These are phyloP conservation scores for Argya squamiceps DNA, from an alignment of 2,797 vertebrate species.

Conservation along the genomic window DNA sequence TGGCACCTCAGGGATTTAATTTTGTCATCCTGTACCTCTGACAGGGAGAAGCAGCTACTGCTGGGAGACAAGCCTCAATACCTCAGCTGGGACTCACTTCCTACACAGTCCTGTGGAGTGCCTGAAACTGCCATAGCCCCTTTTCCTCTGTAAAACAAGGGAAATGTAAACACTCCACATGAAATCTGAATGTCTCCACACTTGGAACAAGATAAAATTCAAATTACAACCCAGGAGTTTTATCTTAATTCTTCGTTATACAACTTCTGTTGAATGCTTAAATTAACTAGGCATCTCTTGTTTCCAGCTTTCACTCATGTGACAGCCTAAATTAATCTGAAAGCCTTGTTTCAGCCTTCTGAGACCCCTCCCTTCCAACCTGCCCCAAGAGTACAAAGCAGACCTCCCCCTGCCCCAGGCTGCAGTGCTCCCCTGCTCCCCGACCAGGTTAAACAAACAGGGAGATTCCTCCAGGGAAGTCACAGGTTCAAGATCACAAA, in stretches of 20 bases:
- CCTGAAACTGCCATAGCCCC: background rate
- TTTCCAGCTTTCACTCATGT: background rate
- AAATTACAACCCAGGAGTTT: background rate
- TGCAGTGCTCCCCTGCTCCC: background rate
- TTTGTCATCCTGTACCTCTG: background rate
- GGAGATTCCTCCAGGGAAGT: constrained; percentile 50
- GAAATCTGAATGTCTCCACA: background rate
- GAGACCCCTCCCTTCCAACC: background rate
- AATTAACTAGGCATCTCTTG: background rate
- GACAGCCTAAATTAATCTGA: background rate
- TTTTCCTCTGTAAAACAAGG: background rate
- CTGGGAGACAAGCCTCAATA: background rate
- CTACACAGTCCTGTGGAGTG: background rate
- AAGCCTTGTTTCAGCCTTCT: background rate
- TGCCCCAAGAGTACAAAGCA: constrained; percentile 11
- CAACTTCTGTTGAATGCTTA: background rate
- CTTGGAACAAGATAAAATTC: background rate
- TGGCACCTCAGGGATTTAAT: background rate
- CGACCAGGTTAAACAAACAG: constrained; percentile 47
- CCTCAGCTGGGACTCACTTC: background rate
- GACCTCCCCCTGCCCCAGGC: background rate
- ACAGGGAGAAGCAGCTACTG: background rate
- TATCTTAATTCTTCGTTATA: background rate
- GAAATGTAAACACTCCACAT: background rate
- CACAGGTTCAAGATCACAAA: constrained; percentile 62